Conservation (phyloP, 2,797 vertebrate genomes). For the Sebastes itinus region DNA sequence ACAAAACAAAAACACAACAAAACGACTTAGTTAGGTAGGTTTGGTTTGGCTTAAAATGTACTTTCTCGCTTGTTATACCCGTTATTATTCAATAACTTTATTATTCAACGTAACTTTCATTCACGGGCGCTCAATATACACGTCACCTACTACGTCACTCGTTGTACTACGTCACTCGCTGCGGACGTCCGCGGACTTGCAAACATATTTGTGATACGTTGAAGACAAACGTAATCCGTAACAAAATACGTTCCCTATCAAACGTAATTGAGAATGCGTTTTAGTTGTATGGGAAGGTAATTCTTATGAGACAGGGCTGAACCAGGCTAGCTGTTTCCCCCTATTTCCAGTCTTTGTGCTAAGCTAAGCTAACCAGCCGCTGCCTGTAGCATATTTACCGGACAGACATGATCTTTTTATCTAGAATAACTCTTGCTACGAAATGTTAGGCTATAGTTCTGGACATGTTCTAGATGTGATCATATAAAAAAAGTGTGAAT, state of each 20-base stretch:
- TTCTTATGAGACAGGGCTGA: not conserved
- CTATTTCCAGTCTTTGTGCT: not conserved
- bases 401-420: not conserved
- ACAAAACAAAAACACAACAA: no score
- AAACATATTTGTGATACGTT: not conserved
- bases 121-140: not conserved
- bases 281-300: rapidly evolving
- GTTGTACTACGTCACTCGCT: not conserved
- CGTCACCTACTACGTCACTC: not conserved
- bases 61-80: not conserved
- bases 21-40: no score
- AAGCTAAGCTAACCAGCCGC: not conserved
- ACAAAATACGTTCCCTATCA: no score
- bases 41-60: not conserved
- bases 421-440: rapidly evolving
- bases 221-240: not conserved
- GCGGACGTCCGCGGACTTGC: no score
- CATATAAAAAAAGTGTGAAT: not conserved
- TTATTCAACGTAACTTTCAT: not conserved
- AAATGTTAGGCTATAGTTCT: not conserved
- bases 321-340: not conserved
- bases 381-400: not conserved
- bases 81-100: not conserved
- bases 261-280: no score
- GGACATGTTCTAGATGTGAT: not conserved